A percentile compares a stretch with the other conserved stretches of the same genome.
Conservation (phyloP, 1,140 invertebrate genomes). For the Diachasmimorpha longicaudata region DNA sequence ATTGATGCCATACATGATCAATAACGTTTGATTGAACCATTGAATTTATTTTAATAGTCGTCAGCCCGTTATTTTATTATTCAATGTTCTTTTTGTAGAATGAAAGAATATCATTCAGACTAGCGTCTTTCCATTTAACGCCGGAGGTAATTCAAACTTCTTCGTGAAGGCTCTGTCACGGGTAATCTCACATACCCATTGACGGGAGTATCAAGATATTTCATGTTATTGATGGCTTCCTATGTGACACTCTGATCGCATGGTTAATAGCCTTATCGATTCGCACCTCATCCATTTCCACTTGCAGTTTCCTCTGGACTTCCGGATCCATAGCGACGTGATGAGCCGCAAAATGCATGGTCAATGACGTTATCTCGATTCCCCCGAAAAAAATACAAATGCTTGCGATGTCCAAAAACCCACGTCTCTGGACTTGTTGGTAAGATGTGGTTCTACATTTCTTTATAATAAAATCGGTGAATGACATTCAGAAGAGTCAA, state of each 20-base stretch:
- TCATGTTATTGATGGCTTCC: conserved; percentile 51
- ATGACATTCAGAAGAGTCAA: too few relatives aligned
- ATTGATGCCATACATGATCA: too few relatives aligned
- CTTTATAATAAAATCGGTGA: too few relatives aligned
- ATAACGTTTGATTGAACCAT: too few relatives aligned
- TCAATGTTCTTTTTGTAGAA: too few relatives aligned
- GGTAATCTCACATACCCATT: conserved; percentile 64
- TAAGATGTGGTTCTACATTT: too few relatives aligned
- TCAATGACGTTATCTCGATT: conserved; percentile 58
- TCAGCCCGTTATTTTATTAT: too few relatives aligned
- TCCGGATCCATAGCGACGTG: conserved; percentile 65
- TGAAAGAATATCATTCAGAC: too few relatives aligned
- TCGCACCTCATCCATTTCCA: conserved; percentile 64
- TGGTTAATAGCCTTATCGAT: conserved; percentile 47
- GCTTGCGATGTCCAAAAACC: too few relatives aligned
- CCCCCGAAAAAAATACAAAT: conserved; percentile 23
- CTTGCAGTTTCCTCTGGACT: conserved; percentile 64
- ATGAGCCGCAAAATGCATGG: conserved; percentile 51
- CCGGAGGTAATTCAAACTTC: conserved; percentile 44
- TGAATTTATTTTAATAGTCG: too few relatives aligned
- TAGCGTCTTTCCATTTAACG: background rate
- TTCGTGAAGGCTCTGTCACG: conserved; percentile 61
- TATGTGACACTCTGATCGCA: conserved; percentile 51
- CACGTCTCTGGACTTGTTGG: too few relatives aligned
- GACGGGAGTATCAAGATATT: conserved; percentile 60